phyloP scores from a whole-genome alignment of 2,888 invertebrate species.

The Agelastica alni region DNA sequence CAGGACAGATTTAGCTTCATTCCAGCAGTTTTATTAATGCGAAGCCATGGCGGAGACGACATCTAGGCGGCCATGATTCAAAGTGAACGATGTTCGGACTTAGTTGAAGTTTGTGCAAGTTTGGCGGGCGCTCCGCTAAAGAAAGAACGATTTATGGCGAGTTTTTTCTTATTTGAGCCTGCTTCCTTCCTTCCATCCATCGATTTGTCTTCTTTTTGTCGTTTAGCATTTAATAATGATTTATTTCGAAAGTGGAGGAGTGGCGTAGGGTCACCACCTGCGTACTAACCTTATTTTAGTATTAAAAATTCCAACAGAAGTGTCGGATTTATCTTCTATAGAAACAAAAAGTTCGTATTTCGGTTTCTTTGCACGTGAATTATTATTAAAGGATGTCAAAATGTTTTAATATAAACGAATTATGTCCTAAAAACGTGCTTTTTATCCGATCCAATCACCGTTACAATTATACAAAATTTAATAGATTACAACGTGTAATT shows the following conservation, averaged over 20 bases:
- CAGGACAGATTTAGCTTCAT: conserved; percentile 38
- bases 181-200: conserved; percentile 54
- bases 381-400: too few species aligned
- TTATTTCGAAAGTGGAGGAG: conserved; percentile 42
- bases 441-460: too few species aligned
- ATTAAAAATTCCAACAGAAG: conserved; percentile 29
- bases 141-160: conserved; percentile 56
- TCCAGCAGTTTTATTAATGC: conserved; percentile 50
- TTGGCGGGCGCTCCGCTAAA: conserved; percentile 52
- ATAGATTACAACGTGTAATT: too few species aligned
- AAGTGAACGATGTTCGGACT: conserved; percentile 58
- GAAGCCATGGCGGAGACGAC: conserved; percentile 54
- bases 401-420: too few species aligned
- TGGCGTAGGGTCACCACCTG: conserved; percentile 42
- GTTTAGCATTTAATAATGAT: conserved; percentile 57
- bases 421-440: too few species aligned
- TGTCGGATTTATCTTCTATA: conserved; percentile 5
- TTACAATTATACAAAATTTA: too few species aligned
- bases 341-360: too few species aligned
- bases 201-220: conserved; percentile 58
- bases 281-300: conserved; percentile 35
- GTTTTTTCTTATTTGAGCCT: conserved; percentile 50
- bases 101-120: conserved; percentile 56
- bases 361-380: too few species aligned
- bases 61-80: conserved; percentile 55